Base-by-base conservation (phyloP, 2,113 vertebrate species). In the Datnioides undecimradiatus region DNA sequence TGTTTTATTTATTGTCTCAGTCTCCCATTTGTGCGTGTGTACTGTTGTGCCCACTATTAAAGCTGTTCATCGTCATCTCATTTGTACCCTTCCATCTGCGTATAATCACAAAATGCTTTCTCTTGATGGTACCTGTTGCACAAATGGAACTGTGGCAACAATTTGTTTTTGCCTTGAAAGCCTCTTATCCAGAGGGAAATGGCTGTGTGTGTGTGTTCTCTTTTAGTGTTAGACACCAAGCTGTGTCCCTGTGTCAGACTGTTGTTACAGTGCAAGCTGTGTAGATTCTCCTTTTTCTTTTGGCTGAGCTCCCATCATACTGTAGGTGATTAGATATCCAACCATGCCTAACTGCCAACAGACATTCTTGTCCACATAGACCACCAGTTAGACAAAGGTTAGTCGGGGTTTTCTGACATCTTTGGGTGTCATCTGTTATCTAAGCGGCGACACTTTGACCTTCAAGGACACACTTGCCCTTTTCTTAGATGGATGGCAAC, bases 301-400 rank as follows among this genome's bases (percentile, higher is more conserved):
- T 16, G 10, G 13, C 36, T 8, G 5, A 59, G 40, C 38, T 45
- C 8, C 51, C 59, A n/a, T 46, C 12, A 33, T 10, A 46, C n/a
- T 38, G 40, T 55, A 58, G 48, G 70, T 16, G 34, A 65, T 73
- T 75, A 59, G 64, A 65, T 27, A 11, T 27, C 73, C 58, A 57
- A 70, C 59, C 54, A 51, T 55, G 51, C n/a, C 54, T 2, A 31
- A 64, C 66, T 86, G 74, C 63, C 59, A 67, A 62, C 51, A 73
- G 10, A 51, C n/a, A 66, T 71, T 49, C 48, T 11, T 33, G 52
- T 83, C 70, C 36, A 25, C 33, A 62, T 19, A 80, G 12, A 60
- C 25, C 74, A 79, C 29, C 83, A 48, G 67, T 73, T 72, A 58
- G 62, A 69, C 51, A 86, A 90, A 86, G 86, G 82, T 82, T 86